Conservation (phyloP, 2,113 vertebrate species). For the Xenotilapia flavipinnis region DNA sequence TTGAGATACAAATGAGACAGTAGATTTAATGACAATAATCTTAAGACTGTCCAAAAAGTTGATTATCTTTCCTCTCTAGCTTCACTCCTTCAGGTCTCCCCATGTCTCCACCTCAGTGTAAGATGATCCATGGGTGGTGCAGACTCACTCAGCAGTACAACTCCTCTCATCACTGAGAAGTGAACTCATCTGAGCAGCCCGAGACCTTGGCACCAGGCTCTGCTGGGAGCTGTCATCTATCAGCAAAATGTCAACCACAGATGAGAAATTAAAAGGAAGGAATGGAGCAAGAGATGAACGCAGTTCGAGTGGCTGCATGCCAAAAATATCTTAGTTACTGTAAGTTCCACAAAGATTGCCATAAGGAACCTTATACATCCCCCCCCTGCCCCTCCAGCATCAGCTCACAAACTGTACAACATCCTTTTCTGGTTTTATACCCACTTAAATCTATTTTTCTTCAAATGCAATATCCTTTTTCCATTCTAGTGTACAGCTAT, state of each 20-base stretch:
- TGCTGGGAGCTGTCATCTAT: conserved; percentile 18
- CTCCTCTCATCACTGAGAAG: conserved; percentile 1
- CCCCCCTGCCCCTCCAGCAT: neutral
- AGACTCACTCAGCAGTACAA: neutral
- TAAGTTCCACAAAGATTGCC: neutral
- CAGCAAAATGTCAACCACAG: conserved; percentile 22
- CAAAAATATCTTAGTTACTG: neutral
- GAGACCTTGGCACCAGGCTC: conserved; percentile 21
- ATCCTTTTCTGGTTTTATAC: neutral
- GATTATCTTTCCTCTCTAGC: neutral
- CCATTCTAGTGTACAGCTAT: neutral
- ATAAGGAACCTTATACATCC: neutral
- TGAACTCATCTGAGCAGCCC: conserved; percentile 7
- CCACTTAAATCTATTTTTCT: neutral
- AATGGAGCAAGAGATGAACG: neutral
- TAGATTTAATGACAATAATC: neutral
- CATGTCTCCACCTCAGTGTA: neutral
- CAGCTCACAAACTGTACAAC: neutral
- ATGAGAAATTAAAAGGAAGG: conserved; percentile 30
- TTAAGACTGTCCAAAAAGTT: neutral
- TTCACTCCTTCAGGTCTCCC: neutral
- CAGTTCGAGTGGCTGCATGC: neutral
- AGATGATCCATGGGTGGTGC: conserved; percentile 17
- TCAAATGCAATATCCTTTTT: neutral
- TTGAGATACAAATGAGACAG: neutral